Percentiles rank a stretch among this genome's conserved stretches.
These are phyloP conservation scores for Eulemur albifrons DNA, from an alignment of 2,797 vertebrate species.

Conservation along the genomic window DNA sequence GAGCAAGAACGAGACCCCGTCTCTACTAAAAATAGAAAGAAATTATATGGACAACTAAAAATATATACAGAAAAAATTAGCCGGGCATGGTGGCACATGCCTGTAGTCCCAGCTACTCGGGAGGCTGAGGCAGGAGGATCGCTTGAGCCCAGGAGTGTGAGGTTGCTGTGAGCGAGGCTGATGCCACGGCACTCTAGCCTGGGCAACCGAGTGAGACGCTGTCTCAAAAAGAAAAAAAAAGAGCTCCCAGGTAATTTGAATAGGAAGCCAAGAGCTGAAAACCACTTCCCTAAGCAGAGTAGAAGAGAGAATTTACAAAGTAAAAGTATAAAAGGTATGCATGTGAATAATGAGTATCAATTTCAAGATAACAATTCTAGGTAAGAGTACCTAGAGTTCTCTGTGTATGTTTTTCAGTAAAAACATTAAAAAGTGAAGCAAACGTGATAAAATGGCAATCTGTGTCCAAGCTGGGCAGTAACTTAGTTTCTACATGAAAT, in stretches of 20 bases:
- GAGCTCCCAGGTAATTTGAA: neutral
- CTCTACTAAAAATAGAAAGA: too few relatives aligned
- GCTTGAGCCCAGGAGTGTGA: too few relatives aligned
- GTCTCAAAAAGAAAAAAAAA: neutral
- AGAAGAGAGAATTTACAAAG: neutral
- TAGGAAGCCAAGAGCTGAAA: neutral
- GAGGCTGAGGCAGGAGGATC: too few relatives aligned
- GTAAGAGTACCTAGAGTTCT: neutral
- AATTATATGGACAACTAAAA: too few relatives aligned
- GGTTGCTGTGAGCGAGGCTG: too few relatives aligned
- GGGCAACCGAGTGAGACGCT: too few relatives aligned
- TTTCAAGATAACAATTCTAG: neutral
- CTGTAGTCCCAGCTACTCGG: too few relatives aligned
- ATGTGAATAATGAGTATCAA: neutral
- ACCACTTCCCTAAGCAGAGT: neutral
- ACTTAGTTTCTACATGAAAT: neutral
- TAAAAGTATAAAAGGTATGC: neutral
- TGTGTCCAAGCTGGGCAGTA: neutral
- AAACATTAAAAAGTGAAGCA: constrained; percentile 15
- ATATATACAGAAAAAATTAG: too few relatives aligned
- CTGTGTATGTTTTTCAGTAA: neutral
- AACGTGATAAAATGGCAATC: neutral
- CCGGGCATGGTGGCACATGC: too few relatives aligned
- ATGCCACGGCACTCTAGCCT: too few relatives aligned
- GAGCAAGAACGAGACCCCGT: too few relatives aligned